These are phyloP conservation scores for Glaucomys volans DNA, from an alignment of 2,113 vertebrate genomes.

Conservation along the genomic window DNA sequence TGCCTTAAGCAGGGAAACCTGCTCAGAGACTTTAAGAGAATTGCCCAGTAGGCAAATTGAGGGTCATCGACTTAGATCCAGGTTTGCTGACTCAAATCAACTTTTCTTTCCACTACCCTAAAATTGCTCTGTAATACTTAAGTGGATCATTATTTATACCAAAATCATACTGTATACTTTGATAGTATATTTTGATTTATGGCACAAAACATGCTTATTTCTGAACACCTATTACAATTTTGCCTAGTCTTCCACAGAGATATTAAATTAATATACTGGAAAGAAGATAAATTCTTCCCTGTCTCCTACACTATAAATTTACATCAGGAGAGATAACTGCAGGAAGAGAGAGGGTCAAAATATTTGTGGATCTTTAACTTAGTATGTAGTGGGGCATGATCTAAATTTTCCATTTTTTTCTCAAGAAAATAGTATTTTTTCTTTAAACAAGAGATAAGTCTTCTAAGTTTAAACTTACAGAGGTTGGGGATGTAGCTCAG, in stretches of 20 bases:
- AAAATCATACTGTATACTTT: not conserved
- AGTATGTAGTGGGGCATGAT: not conserved
- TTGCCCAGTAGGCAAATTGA: not conserved
- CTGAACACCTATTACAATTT: slow-evolving; percentile 10
- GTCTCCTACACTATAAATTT: not conserved
- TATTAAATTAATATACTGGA: slow-evolving; percentile 27
- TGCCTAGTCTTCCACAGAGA: not conserved
- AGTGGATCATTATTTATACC: not conserved
- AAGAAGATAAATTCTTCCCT: not conserved
- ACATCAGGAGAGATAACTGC: not conserved
- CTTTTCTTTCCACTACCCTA: not conserved
- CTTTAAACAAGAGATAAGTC: not conserved
- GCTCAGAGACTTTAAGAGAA: not conserved
- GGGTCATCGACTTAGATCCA: not conserved
- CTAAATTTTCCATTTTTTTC: not conserved
- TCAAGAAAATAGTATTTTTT: not conserved
- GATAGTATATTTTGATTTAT: slow-evolving; percentile 29
- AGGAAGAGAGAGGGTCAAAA: not conserved
- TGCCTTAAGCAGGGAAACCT: not conserved
- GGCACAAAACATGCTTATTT: not conserved
- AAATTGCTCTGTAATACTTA: not conserved
- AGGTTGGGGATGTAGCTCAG: not conserved
- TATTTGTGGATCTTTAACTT: not conserved
- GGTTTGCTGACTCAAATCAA: slow-evolving; percentile 2
- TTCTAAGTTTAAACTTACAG: not conserved